Conservation (phyloP, 2,113 vertebrate species). For the Columbina picui region DNA sequence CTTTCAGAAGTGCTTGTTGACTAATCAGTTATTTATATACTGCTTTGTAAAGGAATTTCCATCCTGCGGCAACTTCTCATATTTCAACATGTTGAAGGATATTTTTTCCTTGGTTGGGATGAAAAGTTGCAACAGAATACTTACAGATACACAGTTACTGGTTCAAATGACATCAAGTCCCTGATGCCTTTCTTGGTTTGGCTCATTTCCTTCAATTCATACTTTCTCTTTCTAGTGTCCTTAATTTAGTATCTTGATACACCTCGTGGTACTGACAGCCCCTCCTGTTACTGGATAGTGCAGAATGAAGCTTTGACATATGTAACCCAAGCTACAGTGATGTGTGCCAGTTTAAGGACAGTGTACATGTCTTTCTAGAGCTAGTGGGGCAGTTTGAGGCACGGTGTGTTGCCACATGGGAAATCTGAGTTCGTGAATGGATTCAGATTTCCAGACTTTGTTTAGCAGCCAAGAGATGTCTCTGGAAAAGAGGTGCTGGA, state of each 20-base stretch:
- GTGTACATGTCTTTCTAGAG: conserved; percentile 50
- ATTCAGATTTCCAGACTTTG: conserved; percentile 71
- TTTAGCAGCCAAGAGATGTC: conserved; percentile 35
- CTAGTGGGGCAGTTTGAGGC: conserved; percentile 36
- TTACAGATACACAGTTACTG: neutral
- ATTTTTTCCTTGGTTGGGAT: neutral
- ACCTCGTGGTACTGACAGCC: neutral
- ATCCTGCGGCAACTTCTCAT: neutral
- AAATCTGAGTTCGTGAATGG: conserved; percentile 75
- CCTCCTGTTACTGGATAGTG: conserved; percentile 23
- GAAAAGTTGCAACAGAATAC: neutral
- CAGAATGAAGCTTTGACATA: conserved; percentile 11
- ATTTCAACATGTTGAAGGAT: neutral
- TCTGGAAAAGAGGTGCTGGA: conserved; percentile 42
- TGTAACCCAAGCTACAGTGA: conserved; percentile 60
- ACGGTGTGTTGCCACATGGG: conserved; percentile 10
- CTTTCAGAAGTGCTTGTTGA: neutral
- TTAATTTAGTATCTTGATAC: conserved; percentile 51
- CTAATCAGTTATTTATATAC: neutral
- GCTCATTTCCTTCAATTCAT: conserved; percentile 57
- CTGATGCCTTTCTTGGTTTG: neutral
- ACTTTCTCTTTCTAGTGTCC: neutral
- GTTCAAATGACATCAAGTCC: conserved; percentile 26
- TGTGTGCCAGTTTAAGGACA: conserved; percentile 58
- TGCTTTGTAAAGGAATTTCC: neutral